A percentile compares a stretch with the other conserved stretches of the same genome.
These are phyloP conservation scores for Xyrauchen texanus DNA, from an alignment of 2,113 vertebrate genomes.

Conservation along the genomic window DNA sequence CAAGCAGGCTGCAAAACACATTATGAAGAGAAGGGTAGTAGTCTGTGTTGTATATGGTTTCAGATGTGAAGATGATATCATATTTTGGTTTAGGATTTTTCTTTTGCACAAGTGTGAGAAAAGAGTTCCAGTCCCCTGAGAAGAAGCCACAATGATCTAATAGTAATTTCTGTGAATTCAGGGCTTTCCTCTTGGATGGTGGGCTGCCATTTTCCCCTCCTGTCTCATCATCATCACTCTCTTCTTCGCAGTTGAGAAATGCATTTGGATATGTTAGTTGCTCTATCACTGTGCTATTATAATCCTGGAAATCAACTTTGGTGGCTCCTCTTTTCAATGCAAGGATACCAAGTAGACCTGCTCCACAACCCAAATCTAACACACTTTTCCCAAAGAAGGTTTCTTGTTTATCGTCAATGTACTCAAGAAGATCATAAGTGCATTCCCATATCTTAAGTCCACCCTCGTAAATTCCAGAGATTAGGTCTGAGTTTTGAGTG, in stretches of 20 bases:
- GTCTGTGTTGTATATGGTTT: conserved; percentile 91
- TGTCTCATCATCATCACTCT: conserved; percentile 1
- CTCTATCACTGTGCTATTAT: conserved; percentile 90
- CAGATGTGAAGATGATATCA: conserved; percentile 89
- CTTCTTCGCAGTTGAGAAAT: conserved; percentile 75
- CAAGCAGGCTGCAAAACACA: conserved; percentile 77
- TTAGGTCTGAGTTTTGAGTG: conserved; percentile 86
- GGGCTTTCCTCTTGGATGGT: conserved; percentile 60
- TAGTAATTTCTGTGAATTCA: conserved; percentile 51
- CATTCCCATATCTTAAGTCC: conserved; percentile 98
- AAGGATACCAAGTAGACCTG: conserved; percentile 86
- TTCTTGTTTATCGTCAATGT: conserved; percentile 75
- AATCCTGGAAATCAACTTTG: conserved; percentile 92
- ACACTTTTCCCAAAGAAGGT: conserved; percentile 79
- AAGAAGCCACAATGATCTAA: conserved; percentile 80
- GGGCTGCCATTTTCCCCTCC: conserved; percentile 42
- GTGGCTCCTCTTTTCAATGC: conserved; percentile 80
- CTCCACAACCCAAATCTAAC: conserved; percentile 92
- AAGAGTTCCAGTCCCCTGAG: conserved; percentile 89
- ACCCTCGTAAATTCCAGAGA: conserved; percentile 92
- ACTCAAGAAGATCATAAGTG: conserved; percentile 88
- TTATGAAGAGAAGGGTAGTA: conserved; percentile 84
- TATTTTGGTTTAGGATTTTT: conserved; percentile 74
- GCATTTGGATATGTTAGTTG: conserved; percentile 87
- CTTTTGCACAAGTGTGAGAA: conserved; percentile 76